Percentiles rank a stretch among this genome's conserved stretches.
Evolutionary conservation across 2,113 vertebrate species (phyloP).

Genomic region (Tor tambroides): DNA sequence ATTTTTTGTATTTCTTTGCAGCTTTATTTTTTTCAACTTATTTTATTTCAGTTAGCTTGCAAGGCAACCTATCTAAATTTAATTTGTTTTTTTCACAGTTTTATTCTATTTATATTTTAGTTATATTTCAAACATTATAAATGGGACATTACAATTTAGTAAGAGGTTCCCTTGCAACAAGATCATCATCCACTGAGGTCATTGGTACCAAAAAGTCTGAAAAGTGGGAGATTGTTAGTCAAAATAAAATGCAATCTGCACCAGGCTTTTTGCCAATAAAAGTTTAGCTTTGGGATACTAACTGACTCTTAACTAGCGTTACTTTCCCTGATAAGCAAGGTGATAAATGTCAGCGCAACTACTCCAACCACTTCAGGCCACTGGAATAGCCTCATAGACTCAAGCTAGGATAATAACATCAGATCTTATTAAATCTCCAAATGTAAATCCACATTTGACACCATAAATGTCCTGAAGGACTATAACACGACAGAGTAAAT

Average conservation of each 20-base stretch:
- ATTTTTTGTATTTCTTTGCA: too few relatives aligned
- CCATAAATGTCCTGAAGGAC: neutral
- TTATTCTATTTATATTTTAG: too few relatives aligned
- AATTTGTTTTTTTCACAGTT: too few relatives aligned
- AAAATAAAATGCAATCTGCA: neutral
- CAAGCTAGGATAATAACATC: constrained; percentile 29
- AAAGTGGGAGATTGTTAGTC: too few relatives aligned
- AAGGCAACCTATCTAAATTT: too few relatives aligned
- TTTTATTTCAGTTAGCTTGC: too few relatives aligned
- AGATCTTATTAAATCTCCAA: constrained; percentile 9
- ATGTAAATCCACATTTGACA: constrained; percentile 27
- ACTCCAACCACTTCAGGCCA: neutral
- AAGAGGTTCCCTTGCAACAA: too few relatives aligned
- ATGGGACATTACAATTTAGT: too few relatives aligned
- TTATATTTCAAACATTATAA: too few relatives aligned
- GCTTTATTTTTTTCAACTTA: too few relatives aligned
- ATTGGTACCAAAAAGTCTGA: too few relatives aligned
- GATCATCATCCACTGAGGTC: too few relatives aligned
- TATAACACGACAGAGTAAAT: neutral
- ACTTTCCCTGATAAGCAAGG: neutral
- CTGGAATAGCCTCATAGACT: neutral
- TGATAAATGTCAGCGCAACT: neutral
- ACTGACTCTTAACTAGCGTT: neutral
- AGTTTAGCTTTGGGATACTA: neutral
- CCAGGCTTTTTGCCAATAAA: neutral